Evolutionary conservation across 2,113 vertebrate genomes (phyloP).

Genomic region (Holacanthus passer): DNA sequence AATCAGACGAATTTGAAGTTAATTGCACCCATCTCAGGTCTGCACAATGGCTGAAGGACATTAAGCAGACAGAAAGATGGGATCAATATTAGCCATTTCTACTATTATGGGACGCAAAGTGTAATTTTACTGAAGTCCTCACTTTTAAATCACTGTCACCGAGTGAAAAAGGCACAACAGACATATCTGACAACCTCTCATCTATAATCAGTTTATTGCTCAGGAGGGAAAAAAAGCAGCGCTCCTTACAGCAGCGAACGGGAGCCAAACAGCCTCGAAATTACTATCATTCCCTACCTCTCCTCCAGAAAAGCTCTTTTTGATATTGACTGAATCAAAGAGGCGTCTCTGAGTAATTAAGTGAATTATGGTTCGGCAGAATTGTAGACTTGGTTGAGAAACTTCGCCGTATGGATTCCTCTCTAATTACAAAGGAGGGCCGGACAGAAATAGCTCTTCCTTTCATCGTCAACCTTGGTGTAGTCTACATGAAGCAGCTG

Average conservation of each 20-base stretch:
- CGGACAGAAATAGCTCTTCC: conserved; percentile 71
- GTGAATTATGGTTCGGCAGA: conserved; percentile 72
- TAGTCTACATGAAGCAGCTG: conserved; percentile 58
- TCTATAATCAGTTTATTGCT: conserved; percentile 69
- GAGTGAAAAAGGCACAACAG: conserved; percentile 52
- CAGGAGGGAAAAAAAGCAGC: not conserved
- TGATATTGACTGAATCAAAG: conserved; percentile 74
- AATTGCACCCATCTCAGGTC: conserved; percentile 29
- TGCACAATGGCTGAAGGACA: conserved; percentile 42
- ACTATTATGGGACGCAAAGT: conserved; percentile 46
- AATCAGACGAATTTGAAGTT: conserved; percentile 30
- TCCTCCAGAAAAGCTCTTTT: conserved; percentile 69
- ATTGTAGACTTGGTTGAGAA: conserved; percentile 69
- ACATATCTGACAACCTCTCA: conserved; percentile 65
- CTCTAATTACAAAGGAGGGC: conserved; percentile 77
- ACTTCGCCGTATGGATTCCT: conserved; percentile 63
- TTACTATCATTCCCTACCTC: conserved; percentile 68
- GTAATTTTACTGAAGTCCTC: conserved; percentile 43
- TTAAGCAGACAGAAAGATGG: conserved; percentile 42
- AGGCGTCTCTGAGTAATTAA: conserved; percentile 75
- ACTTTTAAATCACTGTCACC: conserved; percentile 52
- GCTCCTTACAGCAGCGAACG: conserved; percentile 31
- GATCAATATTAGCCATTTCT: conserved; percentile 66
- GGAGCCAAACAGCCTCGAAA: conserved; percentile 66
- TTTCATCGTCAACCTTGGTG: conserved; percentile 70